Evolutionary conservation across 2,888 invertebrate species (phyloP).

Genomic region (Strigamia crassipes): DNA sequence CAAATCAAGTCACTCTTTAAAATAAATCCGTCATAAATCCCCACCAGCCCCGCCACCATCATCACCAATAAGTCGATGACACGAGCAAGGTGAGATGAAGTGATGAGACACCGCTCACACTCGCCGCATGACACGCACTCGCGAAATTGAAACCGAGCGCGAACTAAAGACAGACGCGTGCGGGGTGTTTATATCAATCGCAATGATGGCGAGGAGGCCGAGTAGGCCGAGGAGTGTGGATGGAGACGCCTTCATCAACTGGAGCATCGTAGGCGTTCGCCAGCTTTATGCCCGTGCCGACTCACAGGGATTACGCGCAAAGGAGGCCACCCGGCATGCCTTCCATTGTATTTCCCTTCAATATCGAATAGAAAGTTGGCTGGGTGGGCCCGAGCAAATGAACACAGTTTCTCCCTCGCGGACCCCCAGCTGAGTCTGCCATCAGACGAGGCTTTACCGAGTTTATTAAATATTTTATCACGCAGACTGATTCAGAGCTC

Average conservation of each 20-base stretch:
- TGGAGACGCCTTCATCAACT: neutral
- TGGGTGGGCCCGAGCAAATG: constrained; percentile 10
- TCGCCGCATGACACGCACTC: neutral
- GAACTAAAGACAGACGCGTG: neutral
- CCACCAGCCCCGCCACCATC: too few species aligned
- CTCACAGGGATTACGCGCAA: neutral
- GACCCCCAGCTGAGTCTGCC: neutral
- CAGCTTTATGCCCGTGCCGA: neutral
- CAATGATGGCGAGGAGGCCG: neutral
- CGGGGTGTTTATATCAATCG: neutral
- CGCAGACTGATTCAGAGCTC: neutral
- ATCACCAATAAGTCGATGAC: too few species aligned
- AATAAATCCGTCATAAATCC: too few species aligned
- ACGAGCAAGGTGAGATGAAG: neutral
- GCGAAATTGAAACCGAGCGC: neutral
- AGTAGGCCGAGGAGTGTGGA: neutral
- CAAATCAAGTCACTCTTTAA: too few species aligned
- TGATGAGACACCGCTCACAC: neutral
- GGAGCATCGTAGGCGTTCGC: constrained; percentile 10
- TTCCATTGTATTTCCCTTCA: constrained; percentile 10
- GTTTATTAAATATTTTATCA: constrained; percentile 10
- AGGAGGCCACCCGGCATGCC: constrained; percentile 10
- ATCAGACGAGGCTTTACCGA: neutral
- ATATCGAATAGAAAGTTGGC: constrained; percentile 10
- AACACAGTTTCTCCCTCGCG: neutral